A percentile compares a stretch with the other conserved stretches of the same genome.
Conservation (phyloP, 92 coral and sea anemone species). For the Actinostola sp. region DNA sequence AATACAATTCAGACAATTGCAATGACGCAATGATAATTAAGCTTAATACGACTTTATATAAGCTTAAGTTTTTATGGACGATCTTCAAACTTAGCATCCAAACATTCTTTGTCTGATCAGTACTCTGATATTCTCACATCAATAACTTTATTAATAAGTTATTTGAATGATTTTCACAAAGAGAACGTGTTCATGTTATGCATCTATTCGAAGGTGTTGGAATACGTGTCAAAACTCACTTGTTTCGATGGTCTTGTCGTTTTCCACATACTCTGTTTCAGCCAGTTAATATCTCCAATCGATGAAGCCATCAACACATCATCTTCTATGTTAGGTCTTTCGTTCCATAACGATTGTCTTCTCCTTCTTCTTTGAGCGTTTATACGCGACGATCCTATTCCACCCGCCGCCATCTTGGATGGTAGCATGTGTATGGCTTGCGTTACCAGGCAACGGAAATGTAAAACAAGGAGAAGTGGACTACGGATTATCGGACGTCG, state of each 20-base stretch:
- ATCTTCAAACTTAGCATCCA: no score
- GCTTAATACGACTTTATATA: no score
- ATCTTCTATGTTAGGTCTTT: constrained; percentile 84
- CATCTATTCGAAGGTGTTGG: not conserved
- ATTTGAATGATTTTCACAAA: no score
- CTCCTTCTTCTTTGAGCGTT: constrained; percentile 69
- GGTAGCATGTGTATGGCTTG: constrained; percentile 4
- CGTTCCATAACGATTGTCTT: constrained; percentile 65
- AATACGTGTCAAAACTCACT: not conserved
- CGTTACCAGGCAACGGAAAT: constrained; percentile 40
- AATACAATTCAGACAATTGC: no score
- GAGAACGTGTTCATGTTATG: no score
- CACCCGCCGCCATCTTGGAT: constrained; percentile 73
- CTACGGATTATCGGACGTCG: not conserved
- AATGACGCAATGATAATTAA: no score
- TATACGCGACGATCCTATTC: constrained; percentile 31
- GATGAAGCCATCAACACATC: constrained; percentile 95
- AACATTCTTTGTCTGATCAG: no score
- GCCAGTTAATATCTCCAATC: constrained; percentile 95
- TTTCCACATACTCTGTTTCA: constrained; percentile 90
- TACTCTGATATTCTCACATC: no score
- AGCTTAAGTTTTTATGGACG: no score
- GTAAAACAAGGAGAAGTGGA: not conserved
- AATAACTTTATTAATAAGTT: no score
- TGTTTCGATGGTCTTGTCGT: constrained; percentile 59